Evolutionary conservation across 2,113 vertebrate species (phyloP), one percentile per base, ranked within the genome.

Genomic region (Drymodes brunneopygia): DNA sequence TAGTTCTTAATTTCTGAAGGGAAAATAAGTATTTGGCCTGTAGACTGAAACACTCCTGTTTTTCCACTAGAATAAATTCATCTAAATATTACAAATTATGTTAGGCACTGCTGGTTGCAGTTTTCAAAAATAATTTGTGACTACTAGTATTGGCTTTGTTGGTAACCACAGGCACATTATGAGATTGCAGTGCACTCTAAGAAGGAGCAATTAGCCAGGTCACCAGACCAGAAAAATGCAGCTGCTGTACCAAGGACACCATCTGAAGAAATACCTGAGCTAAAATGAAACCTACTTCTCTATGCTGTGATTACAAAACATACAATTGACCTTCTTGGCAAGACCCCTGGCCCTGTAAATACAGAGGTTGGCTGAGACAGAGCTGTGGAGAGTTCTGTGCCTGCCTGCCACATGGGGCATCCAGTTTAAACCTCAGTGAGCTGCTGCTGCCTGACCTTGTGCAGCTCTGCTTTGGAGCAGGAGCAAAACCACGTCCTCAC

Each of bases 101-200:
- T 86, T 65, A 96, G 96, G 94, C 88, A 95, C 87, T 96, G 91
- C 94, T 96, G 86, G 95, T 54, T 97, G 93, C 93, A 97, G 90
- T 92, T 95, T 91, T 90, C 66, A 86, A 50, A 88, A 75, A 21
- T 18, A 66, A 50, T 50, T 69, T 92, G 64, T 64, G 84, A 89
- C 29, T 70, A 73, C 38, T 45, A 22, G 57, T 47, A 57, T 42
- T 92, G 94, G 92, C 79, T 94, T 86, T 88, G 69, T 42, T 79
- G 73, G 29, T 80, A 73, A 77, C 72, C 61, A 57, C 66, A 90
- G 85, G 85, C 87, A 88, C 60, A 0, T 84, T 42, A 48, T 10
- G 29, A 83, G 56, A 40, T 56, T 50, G 87, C 71, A 87, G 45
- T 73, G 69, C 57, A 11, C 56, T 80, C 27, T 58, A 60, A 83